These are phyloP conservation scores for Lasioglossum figueresi DNA, from an alignment of 2,888 invertebrate genomes.

Conservation along the genomic window DNA sequence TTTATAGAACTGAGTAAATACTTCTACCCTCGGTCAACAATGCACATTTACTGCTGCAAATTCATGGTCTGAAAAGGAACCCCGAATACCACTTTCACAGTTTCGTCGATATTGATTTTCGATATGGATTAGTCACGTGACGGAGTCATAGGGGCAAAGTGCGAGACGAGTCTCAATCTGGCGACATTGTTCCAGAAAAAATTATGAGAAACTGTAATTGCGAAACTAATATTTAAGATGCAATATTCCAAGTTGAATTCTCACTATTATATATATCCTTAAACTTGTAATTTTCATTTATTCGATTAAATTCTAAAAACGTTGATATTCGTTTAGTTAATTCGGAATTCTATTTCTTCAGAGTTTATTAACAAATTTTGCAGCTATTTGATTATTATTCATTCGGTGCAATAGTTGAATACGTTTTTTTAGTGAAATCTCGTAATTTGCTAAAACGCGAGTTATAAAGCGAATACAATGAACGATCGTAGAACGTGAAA, in stretches of 20 bases:
- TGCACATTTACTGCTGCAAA: not conserved
- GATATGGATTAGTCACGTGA: too few relatives aligned
- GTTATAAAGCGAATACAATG: not conserved
- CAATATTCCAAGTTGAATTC: too few relatives aligned
- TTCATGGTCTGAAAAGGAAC: not conserved
- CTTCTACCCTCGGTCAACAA: not conserved
- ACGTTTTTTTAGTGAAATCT: not conserved
- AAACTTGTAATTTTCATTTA: too few relatives aligned
- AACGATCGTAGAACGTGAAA: not conserved
- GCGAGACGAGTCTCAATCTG: too few relatives aligned
- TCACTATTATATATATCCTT: too few relatives aligned
- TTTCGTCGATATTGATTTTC: not conserved
- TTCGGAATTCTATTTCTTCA: not conserved
- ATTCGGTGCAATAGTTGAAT: not conserved
- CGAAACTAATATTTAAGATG: too few relatives aligned
- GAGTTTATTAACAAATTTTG: not conserved
- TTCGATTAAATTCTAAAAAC: too few relatives aligned
- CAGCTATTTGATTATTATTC: not conserved
- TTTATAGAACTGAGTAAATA: not conserved
- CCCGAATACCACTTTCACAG: not conserved
- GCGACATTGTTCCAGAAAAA: too few relatives aligned
- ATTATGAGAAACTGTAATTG: too few relatives aligned
- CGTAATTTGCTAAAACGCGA: not conserved
- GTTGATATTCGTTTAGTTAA: not conserved
- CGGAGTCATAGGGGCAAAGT: too few relatives aligned